phyloP scores from a whole-genome alignment of 2,113 vertebrate genomes.

The Cervus canadensis region DNA sequence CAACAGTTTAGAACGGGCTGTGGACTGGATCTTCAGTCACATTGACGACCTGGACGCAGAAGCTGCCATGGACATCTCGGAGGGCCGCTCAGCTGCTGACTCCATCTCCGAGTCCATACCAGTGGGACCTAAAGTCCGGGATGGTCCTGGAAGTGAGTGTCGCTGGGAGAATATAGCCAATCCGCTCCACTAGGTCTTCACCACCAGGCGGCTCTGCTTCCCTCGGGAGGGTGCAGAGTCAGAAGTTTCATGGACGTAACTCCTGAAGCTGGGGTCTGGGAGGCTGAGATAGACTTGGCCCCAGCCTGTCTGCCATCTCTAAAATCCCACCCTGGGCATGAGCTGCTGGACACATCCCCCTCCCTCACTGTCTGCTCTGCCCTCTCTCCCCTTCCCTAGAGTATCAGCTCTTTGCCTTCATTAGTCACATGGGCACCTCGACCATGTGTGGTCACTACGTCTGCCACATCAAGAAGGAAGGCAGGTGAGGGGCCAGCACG shows the following conservation, averaged over 20 bases:
- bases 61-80: conserved; percentile 96
- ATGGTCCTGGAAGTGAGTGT: conserved; percentile 93
- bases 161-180: not conserved
- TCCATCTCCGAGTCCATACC: conserved; percentile 92
- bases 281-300: not conserved
- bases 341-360: not conserved
- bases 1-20: conserved; percentile 94
- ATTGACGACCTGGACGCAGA: conserved; percentile 96
- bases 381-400: conserved; percentile 78
- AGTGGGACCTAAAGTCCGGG: conserved; percentile 94
- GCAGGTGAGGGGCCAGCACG: conserved; percentile 85
- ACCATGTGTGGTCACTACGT: conserved; percentile 99
- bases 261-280: not conserved
- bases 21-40: conserved; percentile 99
- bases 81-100: conserved; percentile 93
- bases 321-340: not conserved
- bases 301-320: not conserved
- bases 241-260: not conserved
- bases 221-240: not conserved
- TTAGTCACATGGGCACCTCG: conserved; percentile 99
- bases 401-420: conserved; percentile 97
- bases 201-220: not conserved
- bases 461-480: conserved; percentile 99
- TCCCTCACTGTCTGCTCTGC: not conserved
- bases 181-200: not conserved